Evolutionary conservation across 2,113 vertebrate genomes (phyloP), one percentile per base, ranked within the genome.

Genomic region (Seriola aureovittata): DNA sequence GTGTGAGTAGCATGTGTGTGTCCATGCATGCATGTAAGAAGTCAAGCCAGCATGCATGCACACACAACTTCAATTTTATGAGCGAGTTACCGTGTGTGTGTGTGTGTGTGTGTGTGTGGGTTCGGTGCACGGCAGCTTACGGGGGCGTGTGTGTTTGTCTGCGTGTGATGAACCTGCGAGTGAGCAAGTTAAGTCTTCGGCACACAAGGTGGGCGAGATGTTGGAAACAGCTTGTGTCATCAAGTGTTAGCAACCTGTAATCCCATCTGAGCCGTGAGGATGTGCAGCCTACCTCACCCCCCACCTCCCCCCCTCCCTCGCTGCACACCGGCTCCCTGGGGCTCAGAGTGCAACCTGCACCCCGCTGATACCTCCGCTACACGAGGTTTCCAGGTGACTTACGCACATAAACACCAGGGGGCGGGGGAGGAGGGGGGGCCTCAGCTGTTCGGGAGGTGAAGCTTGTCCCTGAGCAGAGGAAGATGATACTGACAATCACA

Each of bases 181-280:
- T 68, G 82, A 78, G 78, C 32, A 32, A 84, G 66, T 71, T 83
- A 78, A 84, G 60, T 85, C 85, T 68, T 76, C 59, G 23, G 76
- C 81, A 60, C 86, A 78, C 80, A 84, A 91, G 89, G 87, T 86
- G 88, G 90, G 89, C 48, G 84, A 87, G 54, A 76, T 88, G 87
- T 75, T 87, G 89, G 84, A 90, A 93, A 86, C 91, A 88, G 91
- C 84, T 89, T 88, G 90, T 92, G 92, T 92, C 89, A 92, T 92
- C 88, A 80, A 88, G 88, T 88, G 91, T 92, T 87, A 89, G 89
- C 88, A 88, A 93, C 91, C 89, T 90, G 90, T 94, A 93, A 94
- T 93, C 90, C 91, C 90, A 91, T 92, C 91, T 91, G 93, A 94
- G 90, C 90, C 67, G 63, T 16, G 64, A 83, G 84, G 71, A 85